A percentile compares a stretch with the other conserved stretches of the same genome.
Conservation (phyloP, 2,113 vertebrate species). For the Shinisaurus crocodilurus region DNA sequence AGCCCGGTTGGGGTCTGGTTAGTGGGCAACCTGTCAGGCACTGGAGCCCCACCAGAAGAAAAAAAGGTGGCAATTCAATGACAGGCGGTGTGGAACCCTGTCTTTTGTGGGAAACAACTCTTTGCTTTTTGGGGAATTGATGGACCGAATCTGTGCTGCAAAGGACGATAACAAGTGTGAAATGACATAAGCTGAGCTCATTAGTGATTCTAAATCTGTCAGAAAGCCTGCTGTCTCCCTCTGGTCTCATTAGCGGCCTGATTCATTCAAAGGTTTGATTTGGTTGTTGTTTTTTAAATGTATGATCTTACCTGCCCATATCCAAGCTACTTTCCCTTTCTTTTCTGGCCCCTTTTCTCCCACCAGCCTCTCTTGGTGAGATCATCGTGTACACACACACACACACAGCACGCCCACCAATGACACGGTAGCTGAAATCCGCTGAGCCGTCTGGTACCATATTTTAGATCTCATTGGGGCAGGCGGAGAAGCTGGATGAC, state of each 20-base stretch:
- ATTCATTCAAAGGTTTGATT: neutral
- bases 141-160: neutral
- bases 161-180: neutral
- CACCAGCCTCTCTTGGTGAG: neutral
- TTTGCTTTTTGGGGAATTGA: neutral
- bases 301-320: neutral
- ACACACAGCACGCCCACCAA: neutral
- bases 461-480: too few species aligned
- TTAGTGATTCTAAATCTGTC: constrained; percentile 15
- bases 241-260: constrained; percentile 8
- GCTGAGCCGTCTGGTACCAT: neutral
- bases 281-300: neutral
- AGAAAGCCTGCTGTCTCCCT: neutral
- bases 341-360: neutral
- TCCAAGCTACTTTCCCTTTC: neutral
- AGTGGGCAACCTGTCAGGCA: neutral
- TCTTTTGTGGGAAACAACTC: neutral
- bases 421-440: neutral
- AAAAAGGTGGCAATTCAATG: neutral
- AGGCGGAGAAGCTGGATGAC: too few species aligned
- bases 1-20: neutral
- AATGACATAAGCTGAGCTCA: constrained; percentile 15
- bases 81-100: neutral
- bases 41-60: neutral
- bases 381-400: neutral